Evolutionary conservation across 2,113 vertebrate genomes (phyloP).

Genomic region (Neolamprologus ventralis): DNA sequence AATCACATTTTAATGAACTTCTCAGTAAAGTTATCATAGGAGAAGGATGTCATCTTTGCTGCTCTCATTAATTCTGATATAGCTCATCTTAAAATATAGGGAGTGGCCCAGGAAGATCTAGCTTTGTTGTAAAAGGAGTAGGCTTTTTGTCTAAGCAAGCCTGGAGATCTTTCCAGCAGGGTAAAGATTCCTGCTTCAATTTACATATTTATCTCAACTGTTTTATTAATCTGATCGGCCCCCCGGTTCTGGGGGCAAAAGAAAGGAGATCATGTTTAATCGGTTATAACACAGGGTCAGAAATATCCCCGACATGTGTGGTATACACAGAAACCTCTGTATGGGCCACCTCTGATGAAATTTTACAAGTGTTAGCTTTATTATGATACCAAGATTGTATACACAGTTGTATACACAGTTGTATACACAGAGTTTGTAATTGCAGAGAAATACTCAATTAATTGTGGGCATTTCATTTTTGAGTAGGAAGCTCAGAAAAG

Average conservation of each 20-base stretch:
- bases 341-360: background rate
- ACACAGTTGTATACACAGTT: background rate
- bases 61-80: background rate
- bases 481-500: background rate
- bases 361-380: background rate
- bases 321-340: rapidly evolving
- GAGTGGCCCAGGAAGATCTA: background rate
- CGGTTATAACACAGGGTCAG: background rate
- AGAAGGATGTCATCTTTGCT: background rate
- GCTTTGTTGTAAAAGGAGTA: background rate
- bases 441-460: background rate
- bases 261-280: background rate
- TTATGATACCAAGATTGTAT: background rate
- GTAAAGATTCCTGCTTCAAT: background rate
- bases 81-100: background rate
- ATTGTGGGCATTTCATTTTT: background rate
- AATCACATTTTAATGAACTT: background rate
- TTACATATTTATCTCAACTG: background rate
- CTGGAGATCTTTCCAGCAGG: background rate
- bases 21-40: background rate
- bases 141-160: background rate
- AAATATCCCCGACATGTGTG: background rate
- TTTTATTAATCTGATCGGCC: background rate
- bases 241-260: rapidly evolving
- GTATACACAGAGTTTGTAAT: background rate